phyloP scores from a whole-genome alignment of 2,888 invertebrate species.

The Ariolimax columbianus region DNA sequence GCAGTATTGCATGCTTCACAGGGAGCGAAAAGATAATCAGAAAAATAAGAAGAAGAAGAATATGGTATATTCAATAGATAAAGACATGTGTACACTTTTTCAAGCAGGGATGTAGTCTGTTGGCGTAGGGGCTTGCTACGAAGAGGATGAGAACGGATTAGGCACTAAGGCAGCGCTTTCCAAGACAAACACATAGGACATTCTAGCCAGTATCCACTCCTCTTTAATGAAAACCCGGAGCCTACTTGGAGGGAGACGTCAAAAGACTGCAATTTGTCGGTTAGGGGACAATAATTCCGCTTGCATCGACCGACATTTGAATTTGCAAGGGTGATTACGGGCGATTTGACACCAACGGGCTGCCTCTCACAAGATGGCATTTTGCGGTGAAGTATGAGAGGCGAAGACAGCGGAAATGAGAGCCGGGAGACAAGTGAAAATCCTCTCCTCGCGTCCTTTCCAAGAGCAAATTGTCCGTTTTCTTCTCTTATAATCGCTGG shows the following conservation, averaged over 20 bases:
- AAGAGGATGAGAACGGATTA: slow-evolving; percentile 32
- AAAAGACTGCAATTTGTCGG: slow-evolving; percentile 51
- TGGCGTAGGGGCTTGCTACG: slow-evolving; percentile 23
- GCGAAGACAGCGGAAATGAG: slow-evolving; percentile 43
- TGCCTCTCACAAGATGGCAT: slow-evolving; percentile 31
- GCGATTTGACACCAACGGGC: slow-evolving; percentile 49
- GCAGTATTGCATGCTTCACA: too few relatives aligned
- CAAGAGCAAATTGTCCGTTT: slow-evolving; percentile 11
- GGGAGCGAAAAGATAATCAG: too few relatives aligned
- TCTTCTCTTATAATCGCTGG: slow-evolving; percentile 15
- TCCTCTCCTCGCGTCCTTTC: slow-evolving; percentile 15
- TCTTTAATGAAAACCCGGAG: slow-evolving; percentile 44
- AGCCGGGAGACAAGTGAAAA: slow-evolving; percentile 45
- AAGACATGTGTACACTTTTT: not conserved
- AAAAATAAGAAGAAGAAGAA: too few relatives aligned
- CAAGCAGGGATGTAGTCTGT: not conserved
- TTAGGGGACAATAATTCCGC: slow-evolving; percentile 49
- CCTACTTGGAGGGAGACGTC: slow-evolving; percentile 36
- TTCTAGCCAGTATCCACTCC: slow-evolving; percentile 35
- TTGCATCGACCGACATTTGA: slow-evolving; percentile 48
- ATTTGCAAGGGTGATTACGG: slow-evolving; percentile 50
- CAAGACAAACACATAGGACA: slow-evolving; percentile 31
- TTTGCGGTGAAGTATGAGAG: slow-evolving; percentile 29
- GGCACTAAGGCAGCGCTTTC: slow-evolving; percentile 24
- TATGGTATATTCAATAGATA: not conserved